Evolutionary conservation across 2,113 vertebrate genomes (phyloP), one percentile per base, ranked within the genome.

Genomic region (Cygnus buccinator): DNA sequence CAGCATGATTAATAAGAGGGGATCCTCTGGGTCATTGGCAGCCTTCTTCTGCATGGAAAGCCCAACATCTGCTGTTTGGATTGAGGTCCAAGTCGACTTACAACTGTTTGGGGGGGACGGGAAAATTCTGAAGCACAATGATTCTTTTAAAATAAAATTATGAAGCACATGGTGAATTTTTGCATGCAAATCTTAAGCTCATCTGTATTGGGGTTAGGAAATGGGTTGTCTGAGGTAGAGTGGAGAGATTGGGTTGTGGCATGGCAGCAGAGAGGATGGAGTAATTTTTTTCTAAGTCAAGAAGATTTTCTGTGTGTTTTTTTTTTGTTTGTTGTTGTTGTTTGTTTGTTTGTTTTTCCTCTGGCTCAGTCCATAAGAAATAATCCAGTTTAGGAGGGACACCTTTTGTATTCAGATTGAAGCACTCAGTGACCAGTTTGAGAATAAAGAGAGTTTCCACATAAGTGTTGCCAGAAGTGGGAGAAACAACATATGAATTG

Each of bases 41-140:
- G 28, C 25, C 0, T 0, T 50, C 43, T 91, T 75, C 70, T 92
- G 29, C 20, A 6, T 41, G 76, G 73, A 76, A 91, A 89, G 71
- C 62, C 74, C 76, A 93, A 89, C 48, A 78, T 87, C 89, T 96
- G 70, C 62, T 87, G 35, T 41, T 91, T 93, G 84, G 63, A 67
- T 70, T 87, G 66, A 87, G 54, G 87, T 94, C 87, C 66, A 87
- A 12, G 44, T 85, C 29, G 76, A 41, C 23, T 50, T 76, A n/a
- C 58, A 4, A 6, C 35, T 57, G 4, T 46, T 17, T 65, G 46
- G 46, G 46, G 46, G 43, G 19, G 19, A 17, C 20, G 46, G 20
- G 20, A 16, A 48, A 21, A 48, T 48, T 48, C 46, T 48, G 61
- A 90, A 90, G 14, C 31, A 68, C 46, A 75, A 13, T 25, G 17